phyloP scores from a whole-genome alignment of 2,797 vertebrate species.

The Muscicapa striata region DNA sequence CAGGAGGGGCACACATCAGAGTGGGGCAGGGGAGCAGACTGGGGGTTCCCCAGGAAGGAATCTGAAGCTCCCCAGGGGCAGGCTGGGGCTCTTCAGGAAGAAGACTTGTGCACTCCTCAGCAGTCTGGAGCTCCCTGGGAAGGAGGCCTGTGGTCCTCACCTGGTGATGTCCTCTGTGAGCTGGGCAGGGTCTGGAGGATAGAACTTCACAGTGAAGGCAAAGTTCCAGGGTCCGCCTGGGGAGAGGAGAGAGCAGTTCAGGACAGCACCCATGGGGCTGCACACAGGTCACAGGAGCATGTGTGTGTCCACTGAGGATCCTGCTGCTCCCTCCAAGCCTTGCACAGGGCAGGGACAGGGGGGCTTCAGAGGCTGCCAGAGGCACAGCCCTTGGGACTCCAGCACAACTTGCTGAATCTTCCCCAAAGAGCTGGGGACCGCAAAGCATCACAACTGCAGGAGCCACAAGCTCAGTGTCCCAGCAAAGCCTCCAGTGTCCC shows the following conservation, averaged over 20 bases:
- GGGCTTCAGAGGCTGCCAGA: neutral
- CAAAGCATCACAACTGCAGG: neutral
- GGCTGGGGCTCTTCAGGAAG: neutral
- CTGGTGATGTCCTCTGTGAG: conserved; percentile 98
- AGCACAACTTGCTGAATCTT: neutral
- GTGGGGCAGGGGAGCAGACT: neutral
- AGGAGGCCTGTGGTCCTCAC: conserved; percentile 67
- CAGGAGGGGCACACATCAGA: neutral
- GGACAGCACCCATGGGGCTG: neutral
- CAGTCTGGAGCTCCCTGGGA: neutral
- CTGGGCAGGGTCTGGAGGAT: conserved; percentile 95
- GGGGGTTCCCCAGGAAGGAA: neutral
- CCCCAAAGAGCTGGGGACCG: neutral
- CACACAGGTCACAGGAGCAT: neutral
- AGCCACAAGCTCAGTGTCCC: conserved; percentile 5
- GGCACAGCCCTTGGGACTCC: neutral
- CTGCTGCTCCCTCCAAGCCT: neutral
- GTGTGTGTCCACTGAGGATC: rapidly evolving
- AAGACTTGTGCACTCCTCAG: neutral
- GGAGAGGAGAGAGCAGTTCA: neutral
- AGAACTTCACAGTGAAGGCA: conserved; percentile 96
- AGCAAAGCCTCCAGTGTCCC: conserved; percentile 21
- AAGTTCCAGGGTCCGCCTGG: conserved; percentile 92
- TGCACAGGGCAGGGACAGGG: neutral
- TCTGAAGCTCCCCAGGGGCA: rapidly evolving